Percentiles rank a stretch among this genome's conserved stretches.
These are phyloP conservation scores for Xenopus borealis DNA, from an alignment of 2,113 vertebrate genomes.

Conservation along the genomic window DNA sequence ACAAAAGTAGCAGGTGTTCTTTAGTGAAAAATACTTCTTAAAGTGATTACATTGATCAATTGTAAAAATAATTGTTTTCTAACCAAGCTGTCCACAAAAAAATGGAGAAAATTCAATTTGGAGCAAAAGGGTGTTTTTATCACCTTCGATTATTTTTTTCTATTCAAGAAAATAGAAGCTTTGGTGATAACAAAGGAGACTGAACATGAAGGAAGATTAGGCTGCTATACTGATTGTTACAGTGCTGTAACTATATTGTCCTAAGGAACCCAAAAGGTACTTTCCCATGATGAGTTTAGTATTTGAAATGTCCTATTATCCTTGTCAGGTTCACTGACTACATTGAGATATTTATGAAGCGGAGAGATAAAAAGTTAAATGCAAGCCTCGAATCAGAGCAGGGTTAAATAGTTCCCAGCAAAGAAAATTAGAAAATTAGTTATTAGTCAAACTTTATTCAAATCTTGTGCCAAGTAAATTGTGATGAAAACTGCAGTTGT, in stretches of 20 bases:
- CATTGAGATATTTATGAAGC: background rate
- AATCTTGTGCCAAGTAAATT: conserved; percentile 2
- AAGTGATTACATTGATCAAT: background rate
- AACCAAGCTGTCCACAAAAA: background rate
- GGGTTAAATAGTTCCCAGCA: conserved; percentile 5
- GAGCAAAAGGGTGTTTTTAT: background rate
- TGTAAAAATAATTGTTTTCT: background rate
- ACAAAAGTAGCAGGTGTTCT: conserved; percentile 5
- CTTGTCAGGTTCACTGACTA: background rate
- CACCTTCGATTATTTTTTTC: no score
- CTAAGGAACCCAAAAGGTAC: no score
- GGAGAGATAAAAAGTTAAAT: background rate
- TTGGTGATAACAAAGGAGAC: background rate
- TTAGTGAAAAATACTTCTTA: background rate
- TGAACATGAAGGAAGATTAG: background rate
- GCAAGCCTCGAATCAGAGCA: background rate
- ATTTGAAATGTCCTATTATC: background rate
- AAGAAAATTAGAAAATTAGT: background rate
- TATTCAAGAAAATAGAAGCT: no score
- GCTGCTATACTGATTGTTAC: no score
- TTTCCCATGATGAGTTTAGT: no score
- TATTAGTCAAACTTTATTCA: conserved; percentile 10
- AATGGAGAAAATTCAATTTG: background rate
- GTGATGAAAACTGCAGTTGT: conserved; percentile 1
- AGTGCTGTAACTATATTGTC: no score